Evolutionary conservation across 2,113 vertebrate genomes (phyloP).

Genomic region (Psittacula cyanocephala): DNA sequence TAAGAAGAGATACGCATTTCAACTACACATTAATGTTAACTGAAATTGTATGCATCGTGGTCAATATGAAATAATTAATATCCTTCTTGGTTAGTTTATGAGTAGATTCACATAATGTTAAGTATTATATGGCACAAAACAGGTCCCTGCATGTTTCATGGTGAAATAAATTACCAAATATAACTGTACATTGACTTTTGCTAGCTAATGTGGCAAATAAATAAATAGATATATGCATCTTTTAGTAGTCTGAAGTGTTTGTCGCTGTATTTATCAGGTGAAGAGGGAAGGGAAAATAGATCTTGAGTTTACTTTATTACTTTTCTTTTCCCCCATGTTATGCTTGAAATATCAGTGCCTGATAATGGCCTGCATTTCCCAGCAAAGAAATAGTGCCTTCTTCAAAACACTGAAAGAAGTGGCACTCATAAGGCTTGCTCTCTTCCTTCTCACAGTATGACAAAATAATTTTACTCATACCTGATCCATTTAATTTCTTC

Average conservation of each 20-base stretch:
- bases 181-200: background rate
- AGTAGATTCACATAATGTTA: background rate
- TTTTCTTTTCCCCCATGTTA: background rate
- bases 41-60: background rate
- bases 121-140: background rate
- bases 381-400: constrained; percentile 50
- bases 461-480: constrained; percentile 33
- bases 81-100: background rate
- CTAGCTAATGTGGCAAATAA: background rate
- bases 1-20: background rate
- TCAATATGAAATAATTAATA: background rate
- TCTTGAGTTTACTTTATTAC: constrained; percentile 17
- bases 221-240: background rate
- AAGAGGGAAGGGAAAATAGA: background rate
- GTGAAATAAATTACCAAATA: background rate
- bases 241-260: background rate
- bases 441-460: constrained; percentile 33
- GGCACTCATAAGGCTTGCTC: constrained; percentile 51
- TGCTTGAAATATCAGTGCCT: constrained; percentile 29
- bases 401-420: constrained; percentile 30
- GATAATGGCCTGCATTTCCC: constrained; percentile 53
- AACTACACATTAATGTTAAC: background rate
- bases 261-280: background rate
- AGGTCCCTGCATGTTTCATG: background rate
- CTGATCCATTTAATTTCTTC: constrained; percentile 29